phyloP scores from a whole-genome alignment of 2,888 invertebrate species.

The Chloromyia formosa region DNA sequence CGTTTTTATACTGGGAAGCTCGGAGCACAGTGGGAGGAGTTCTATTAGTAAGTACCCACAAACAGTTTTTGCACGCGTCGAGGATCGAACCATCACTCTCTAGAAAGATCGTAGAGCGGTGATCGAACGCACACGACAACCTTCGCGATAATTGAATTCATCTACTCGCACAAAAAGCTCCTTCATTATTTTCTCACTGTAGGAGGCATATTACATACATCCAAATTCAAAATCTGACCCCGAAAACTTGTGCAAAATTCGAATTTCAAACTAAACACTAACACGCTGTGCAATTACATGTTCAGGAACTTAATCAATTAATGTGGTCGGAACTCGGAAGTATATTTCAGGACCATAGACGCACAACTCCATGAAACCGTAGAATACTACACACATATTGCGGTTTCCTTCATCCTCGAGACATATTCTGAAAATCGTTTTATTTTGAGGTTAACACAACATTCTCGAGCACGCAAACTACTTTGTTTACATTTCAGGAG shows the following conservation, averaged over 20 bases:
- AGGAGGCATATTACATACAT: no score
- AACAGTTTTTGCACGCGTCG: no score
- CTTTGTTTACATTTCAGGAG: constrained; percentile 9
- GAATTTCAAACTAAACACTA: background rate
- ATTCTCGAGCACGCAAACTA: background rate
- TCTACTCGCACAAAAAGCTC: no score
- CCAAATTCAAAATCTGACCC: background rate
- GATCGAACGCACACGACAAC: no score
- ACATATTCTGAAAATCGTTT: background rate
- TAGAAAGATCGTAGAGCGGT: no score
- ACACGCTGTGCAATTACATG: background rate
- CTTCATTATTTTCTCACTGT: no score
- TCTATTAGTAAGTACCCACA: no score
- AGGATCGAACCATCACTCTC: no score
- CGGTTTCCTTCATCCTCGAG: background rate
- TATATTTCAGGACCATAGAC: background rate
- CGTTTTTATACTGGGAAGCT: no score
- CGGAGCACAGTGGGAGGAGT: no score
- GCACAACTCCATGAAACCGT: background rate
- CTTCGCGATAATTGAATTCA: no score
- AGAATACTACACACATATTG: background rate
- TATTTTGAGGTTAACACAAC: constrained; percentile 9
- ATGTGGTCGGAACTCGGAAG: background rate
- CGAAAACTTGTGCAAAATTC: background rate
- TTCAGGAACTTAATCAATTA: constrained; percentile 6